phyloP scores from a whole-genome alignment of 1,140 invertebrate genomes.

The Meloidogyne chitwoodi region DNA sequence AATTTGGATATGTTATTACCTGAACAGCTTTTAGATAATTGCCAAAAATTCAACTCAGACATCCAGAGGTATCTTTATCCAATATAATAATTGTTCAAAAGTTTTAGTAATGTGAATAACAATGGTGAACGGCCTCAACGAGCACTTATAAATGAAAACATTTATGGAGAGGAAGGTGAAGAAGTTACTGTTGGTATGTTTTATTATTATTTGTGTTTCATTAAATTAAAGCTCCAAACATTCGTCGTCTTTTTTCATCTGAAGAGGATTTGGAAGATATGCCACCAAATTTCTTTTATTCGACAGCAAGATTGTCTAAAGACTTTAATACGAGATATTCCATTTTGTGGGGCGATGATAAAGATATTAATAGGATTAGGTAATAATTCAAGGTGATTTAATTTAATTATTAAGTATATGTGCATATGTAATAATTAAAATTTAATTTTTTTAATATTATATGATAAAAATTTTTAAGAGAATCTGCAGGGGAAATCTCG shows the following conservation, averaged over 20 bases:
- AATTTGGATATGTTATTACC: not conserved
- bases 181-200: not conserved
- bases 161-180: not conserved
- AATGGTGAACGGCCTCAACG: not conserved
- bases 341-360: constrained; percentile 1
- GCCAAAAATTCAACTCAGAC: not conserved
- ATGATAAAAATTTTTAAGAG: too few species aligned
- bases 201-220: too few species aligned
- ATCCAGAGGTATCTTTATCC: not conserved
- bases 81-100: not conserved
- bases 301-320: constrained; percentile 3
- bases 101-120: not conserved
- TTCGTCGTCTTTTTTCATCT: constrained; percentile 7
- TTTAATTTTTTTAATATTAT: too few species aligned
- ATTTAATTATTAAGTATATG: too few species aligned
- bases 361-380: not conserved
- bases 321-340: constrained; percentile 15
- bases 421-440: too few species aligned
- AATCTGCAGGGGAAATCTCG: too few species aligned
- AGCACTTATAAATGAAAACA: not conserved
- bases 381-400: not conserved
- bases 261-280: constrained; percentile 17
- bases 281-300: constrained; percentile 18
- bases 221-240: not conserved
- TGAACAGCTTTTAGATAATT: not conserved